Evolutionary conservation across 1,140 invertebrate genomes (phyloP), one percentile per base, ranked within the genome.

Genomic region (Diachasma alloeum): DNA sequence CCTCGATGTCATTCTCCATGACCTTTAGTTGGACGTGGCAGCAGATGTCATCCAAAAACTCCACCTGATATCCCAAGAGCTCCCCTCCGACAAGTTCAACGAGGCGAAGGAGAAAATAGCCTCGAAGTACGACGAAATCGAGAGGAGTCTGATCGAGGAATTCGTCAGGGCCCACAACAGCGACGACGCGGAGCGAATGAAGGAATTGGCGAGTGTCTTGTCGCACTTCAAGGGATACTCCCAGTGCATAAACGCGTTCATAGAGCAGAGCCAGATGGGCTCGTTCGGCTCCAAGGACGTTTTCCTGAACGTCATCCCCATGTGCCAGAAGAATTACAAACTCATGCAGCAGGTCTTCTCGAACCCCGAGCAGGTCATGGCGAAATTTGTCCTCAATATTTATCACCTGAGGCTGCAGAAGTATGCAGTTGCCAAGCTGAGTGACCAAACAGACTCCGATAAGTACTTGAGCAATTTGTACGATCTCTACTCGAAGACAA

Each of bases 31-130:
- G 44, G 95, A 97, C 87, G 96, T 99, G 91, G 97, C 98, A 46
- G 98, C 98, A n/a, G 98, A 99, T 92, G 94, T 99, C 3, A 99
- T 99, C 83, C 97, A 99, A 89, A 99, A 99, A 86, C 90, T 99
- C 5, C 95, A 98, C 86, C 92, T 97, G 8, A 98, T 99, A 81
- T 94, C 97, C 1, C 97, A 99, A 91, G 98, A 99, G 89, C 89
- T 99, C 31, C 95, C 96, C 3, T 91, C 92, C 9, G 93, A 94
- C 73, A 96, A 95, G 86, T 98, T 98, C 92, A 95, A 95, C 81
- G 93, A 94, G 72, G 96, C 97, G 0, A 97, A 96, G 82, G 93
- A 94, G 74, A 97, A 97, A 88, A 99, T 99, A 75, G 92, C 93
- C 84, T 91, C 93, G n/a, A 98, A 98, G 86, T 99, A 99, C 88